phyloP scores from a whole-genome alignment of 2,888 invertebrate species.

The Onthophagus sagittarius region DNA sequence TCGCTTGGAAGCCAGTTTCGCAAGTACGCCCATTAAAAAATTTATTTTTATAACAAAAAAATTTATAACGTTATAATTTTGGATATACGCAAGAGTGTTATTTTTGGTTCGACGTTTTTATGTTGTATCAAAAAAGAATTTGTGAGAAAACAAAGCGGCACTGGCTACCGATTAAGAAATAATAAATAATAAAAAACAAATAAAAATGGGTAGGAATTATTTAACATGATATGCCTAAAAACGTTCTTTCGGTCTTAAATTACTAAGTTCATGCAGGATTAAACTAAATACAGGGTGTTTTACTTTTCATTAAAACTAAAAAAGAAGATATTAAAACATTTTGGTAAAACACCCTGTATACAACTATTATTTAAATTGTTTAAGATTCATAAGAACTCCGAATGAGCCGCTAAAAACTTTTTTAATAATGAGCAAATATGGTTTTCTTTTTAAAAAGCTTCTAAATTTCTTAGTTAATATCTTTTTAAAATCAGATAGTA shows the following conservation, averaged over 20 bases:
- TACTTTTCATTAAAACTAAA: neutral
- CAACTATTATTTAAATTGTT: too few relatives aligned
- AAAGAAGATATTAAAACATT: neutral
- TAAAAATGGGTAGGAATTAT: neutral
- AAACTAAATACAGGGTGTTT: neutral
- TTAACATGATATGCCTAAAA: slow-evolving; percentile 8
- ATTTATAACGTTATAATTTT: neutral
- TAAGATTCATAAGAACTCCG: slow-evolving; percentile 4
- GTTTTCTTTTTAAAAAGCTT: neutral
- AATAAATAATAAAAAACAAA: neutral
- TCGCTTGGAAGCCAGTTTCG: slow-evolving; percentile 4
- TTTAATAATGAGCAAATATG: neutral
- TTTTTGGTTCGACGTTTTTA: neutral
- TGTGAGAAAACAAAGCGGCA: neutral
- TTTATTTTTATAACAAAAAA: neutral
- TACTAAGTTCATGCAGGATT: neutral
- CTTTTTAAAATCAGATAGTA: too few relatives aligned
- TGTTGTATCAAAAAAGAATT: neutral
- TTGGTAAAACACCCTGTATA: too few relatives aligned
- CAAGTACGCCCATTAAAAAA: neutral
- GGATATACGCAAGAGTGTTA: neutral
- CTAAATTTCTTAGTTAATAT: neutral
- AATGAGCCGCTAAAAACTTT: neutral
- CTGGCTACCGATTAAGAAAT: neutral
- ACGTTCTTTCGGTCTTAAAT: slow-evolving; percentile 8